Base-by-base conservation (phyloP, 2,888 invertebrate genomes). In the Chrysotoxum bicinctum region DNA sequence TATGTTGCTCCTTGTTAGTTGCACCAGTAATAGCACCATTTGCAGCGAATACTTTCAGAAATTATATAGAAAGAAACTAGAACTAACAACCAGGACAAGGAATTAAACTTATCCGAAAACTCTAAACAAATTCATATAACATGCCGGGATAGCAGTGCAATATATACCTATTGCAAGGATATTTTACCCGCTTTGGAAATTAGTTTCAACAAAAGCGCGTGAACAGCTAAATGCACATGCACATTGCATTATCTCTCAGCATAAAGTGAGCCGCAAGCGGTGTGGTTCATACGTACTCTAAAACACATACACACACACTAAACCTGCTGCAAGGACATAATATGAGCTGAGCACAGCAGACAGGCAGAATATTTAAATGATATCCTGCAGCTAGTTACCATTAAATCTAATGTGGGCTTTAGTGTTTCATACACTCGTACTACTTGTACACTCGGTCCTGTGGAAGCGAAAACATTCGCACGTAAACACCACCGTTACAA, bases 321-420 rank as follows among this genome's bases (percentile, higher is more conserved):
- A 64, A 64, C 45, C 66, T 66, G 35, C 66, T 66, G 66, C 66
- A 48, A 66, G 66, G 74, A 19, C 62, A 23, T 54, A 52, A 56
- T 64, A 64, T 64, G 45, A 64, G 64, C 45, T 16, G 68, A 62
- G 68, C 73, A 81, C 50, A 76, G 60, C 62, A 81, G 85, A 81
- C 64, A 62, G 32, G 30, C 64, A 64, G 45, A 64, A 81, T 81
- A 85, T 81, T 81, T 81, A 81, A 85, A 85, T 81, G 73, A 81
- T 77, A 85, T 85, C 81, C 85, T 73, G 85, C 81, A 81, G 85
- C 85, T 81, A 85, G 81, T 85, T 77, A 64, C 81, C 73, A 81
- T 85, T 81, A 85, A 85, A 77, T 77, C 81, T 81, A 81, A 85
- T 85, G 85, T 58, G 64, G 50, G 68, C 80, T 62, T 54, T 21